A percentile compares a stretch with the other conserved stretches of the same genome.
Evolutionary conservation across 2,797 vertebrate genomes (phyloP).

Genomic region (Pseudochaenichthys georgianus): DNA sequence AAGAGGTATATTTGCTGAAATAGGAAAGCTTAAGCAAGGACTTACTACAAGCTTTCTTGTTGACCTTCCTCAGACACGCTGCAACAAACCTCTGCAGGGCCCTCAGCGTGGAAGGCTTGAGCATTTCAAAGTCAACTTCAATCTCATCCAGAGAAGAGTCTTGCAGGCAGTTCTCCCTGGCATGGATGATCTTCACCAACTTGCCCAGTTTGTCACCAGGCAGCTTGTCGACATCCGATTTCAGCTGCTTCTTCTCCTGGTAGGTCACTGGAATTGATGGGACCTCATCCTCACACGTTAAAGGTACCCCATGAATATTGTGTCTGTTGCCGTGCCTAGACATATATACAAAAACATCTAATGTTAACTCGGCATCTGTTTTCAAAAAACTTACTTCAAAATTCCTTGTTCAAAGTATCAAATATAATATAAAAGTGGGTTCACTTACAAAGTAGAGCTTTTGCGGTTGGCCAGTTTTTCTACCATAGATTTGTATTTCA

Average conservation of each 20-base stretch:
- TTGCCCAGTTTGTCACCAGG: constrained; percentile 90
- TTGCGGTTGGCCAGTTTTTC: constrained; percentile 80
- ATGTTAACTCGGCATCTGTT: constrained; percentile 5
- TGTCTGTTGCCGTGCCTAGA: constrained; percentile 69
- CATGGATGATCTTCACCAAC: constrained; percentile 90
- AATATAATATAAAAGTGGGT: not conserved
- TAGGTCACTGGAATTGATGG: constrained; percentile 86
- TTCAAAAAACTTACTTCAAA: not conserved
- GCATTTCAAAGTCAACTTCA: constrained; percentile 92
- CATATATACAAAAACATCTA: not conserved
- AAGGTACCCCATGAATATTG: constrained; percentile 13
- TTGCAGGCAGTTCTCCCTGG: constrained; percentile 84
- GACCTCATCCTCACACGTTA: constrained; percentile 75
- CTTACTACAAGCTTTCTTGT: constrained; percentile 82
- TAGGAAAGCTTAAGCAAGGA: constrained; percentile 12
- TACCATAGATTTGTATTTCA: constrained; percentile 71
- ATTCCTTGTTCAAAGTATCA: not conserved
- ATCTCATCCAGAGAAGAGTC: constrained; percentile 86
- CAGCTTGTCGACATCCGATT: constrained; percentile 91
- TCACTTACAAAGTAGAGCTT: constrained; percentile 84
- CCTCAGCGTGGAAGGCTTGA: constrained; percentile 91
- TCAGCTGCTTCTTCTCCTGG: constrained; percentile 91
- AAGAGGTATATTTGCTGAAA: not conserved
- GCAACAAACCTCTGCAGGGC: constrained; percentile 89
- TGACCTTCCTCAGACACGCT: constrained; percentile 84